These are phyloP conservation scores for Vireo altiloquus DNA, from an alignment of 2,113 vertebrate species.

Conservation along the genomic window DNA sequence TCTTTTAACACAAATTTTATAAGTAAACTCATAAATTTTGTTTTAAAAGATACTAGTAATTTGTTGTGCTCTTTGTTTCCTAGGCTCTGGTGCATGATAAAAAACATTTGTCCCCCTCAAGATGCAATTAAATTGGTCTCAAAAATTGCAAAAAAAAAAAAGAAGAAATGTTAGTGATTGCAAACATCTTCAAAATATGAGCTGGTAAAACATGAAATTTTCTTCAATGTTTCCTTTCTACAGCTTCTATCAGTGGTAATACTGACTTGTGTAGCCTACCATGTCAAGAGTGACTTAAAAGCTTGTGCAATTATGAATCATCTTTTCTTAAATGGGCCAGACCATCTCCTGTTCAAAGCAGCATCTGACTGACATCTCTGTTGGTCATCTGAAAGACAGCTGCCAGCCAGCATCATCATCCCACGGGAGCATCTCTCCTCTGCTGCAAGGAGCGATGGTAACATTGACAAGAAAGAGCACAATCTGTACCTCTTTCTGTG, in stretches of 20 bases:
- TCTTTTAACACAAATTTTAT: neutral
- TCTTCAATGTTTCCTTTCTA: neutral
- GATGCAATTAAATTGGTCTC: neutral
- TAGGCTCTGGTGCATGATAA: neutral
- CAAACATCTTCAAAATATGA: neutral
- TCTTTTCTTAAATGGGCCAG: neutral
- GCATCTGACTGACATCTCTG: neutral
- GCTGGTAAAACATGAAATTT: neutral
- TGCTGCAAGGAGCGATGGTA: fast-evolving
- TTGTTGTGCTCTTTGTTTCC: neutral
- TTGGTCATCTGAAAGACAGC: neutral
- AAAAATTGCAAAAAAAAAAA: neutral
- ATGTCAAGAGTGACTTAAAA: neutral
- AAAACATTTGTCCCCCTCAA: neutral
- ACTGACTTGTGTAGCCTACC: neutral
- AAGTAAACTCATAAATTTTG: neutral
- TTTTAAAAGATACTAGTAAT: neutral
- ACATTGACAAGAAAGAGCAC: neutral
- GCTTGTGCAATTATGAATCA: neutral
- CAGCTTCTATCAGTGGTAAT: neutral
- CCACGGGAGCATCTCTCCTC: neutral
- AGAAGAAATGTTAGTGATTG: neutral
- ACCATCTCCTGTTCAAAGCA: neutral
- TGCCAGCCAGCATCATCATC: neutral
- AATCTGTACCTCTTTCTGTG: neutral